Evolutionary conservation across 2,797 vertebrate genomes (phyloP), one percentile per base, ranked within the genome.

Genomic region (Stomatorhinus walkeri): DNA sequence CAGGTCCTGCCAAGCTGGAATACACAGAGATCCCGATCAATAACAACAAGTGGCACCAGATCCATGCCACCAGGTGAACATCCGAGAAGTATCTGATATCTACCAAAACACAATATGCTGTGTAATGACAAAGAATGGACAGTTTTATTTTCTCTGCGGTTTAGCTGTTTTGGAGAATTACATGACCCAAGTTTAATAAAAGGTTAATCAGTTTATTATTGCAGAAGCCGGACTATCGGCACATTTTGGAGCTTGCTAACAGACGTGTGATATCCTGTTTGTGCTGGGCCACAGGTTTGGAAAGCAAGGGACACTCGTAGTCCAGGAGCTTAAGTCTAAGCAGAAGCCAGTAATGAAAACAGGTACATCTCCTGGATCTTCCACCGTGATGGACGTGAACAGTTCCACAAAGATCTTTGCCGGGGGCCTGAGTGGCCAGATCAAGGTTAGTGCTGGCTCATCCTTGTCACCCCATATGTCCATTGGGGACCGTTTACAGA

Each of bases 1-100:
- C 98, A 0, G 98, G 98, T 28, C 92, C 94, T 16, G 87, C 93
- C 32, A 94, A 95, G 49, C 49, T 99, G 89, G 97, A 98, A 46
- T 96, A 97, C 87, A 94, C 97, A 6, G 93, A 95, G 89, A 72
- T 97, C n/a, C 92, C 95, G 72, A 95, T 98, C 6, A 92, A 96
- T 91, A 97, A 98, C 93, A 95, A 96, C 94, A 95, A 93, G 88
- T 99, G 98, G 98, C 96, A 98, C 90, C 94, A 93, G 84, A 96
- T 99, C 93, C 96, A 97, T 5, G 95, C 94, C 48, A 97, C 97
- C 61, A 96, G 98, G 98, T 99, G 36, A 64, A 22, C 36, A 87
- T 48, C 56, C 24, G 16, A n/a, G 79, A 43, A 43, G 2, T 22
- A 12, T n/a, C 79, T 48, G 52, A 87, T 19, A 87, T 59, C 64